A percentile compares a stretch with the other conserved stretches of the same genome.
Evolutionary conservation across 2,113 vertebrate genomes (phyloP).

Genomic region (Taurulus bubalis): DNA sequence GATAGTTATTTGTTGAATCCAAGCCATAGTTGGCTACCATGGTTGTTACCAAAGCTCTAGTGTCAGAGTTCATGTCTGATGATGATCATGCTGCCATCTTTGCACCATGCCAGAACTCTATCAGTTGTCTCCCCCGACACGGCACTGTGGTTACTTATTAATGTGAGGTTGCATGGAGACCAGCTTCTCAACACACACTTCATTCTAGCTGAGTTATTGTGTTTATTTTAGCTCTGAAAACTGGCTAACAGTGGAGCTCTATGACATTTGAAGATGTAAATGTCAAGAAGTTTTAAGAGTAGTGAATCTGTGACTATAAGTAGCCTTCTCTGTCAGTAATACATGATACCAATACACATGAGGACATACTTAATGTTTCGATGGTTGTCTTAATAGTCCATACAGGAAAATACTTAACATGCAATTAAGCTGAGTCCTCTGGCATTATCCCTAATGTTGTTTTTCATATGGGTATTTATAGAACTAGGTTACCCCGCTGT

Average conservation of each 20-base stretch:
- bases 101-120: constrained; percentile 19
- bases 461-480: constrained; percentile 64
- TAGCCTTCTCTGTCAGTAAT: constrained; percentile 6
- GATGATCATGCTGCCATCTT: constrained; percentile 17
- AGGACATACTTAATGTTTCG: constrained; percentile 17
- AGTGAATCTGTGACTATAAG: not conserved
- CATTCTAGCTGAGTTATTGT: not conserved
- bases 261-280: constrained; percentile 44
- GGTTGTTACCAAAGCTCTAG: not conserved
- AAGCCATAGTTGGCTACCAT: not conserved
- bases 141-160: constrained; percentile 8
- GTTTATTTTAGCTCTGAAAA: constrained; percentile 30
- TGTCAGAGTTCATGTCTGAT: constrained; percentile 6
- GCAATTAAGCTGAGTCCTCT: constrained; percentile 47
- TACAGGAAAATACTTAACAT: constrained; percentile 53
- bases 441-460: constrained; percentile 46
- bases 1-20: not conserved
- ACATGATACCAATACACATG: not conserved
- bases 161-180: constrained; percentile 21
- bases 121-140: not conserved
- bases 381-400: constrained; percentile 44
- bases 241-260: not conserved
- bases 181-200: not conserved
- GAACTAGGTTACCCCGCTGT: constrained; percentile 52
- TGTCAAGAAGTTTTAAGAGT: constrained; percentile 10